A percentile compares a stretch with the other conserved stretches of the same genome.
Evolutionary conservation across 2,797 vertebrate species (phyloP).

Genomic region (Odontamblyopus lacepedii): DNA sequence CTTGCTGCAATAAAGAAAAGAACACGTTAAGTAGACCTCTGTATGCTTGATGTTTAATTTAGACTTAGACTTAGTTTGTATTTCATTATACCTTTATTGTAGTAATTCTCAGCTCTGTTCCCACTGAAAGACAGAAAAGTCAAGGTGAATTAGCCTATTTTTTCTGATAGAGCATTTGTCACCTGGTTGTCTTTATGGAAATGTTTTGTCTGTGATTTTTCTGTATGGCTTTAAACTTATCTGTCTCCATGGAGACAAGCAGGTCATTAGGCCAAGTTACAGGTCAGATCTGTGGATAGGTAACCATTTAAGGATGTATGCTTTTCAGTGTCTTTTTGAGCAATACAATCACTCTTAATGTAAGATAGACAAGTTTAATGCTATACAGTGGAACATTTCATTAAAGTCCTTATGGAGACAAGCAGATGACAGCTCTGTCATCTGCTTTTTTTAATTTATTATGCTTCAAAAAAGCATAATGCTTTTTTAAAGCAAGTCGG

Average conservation of each 20-base stretch:
- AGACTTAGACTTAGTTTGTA: not conserved
- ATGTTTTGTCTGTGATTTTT: too few relatives aligned
- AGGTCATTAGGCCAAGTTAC: not conserved
- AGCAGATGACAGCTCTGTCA: too few relatives aligned
- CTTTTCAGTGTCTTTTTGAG: not conserved
- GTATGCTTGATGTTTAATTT: not conserved
- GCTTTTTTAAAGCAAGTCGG: too few relatives aligned
- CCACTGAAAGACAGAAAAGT: slow-evolving; percentile 38
- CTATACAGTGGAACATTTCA: not conserved
- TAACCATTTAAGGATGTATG: not conserved
- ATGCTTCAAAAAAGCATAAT: too few relatives aligned
- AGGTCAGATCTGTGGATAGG: not conserved
- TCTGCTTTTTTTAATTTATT: too few relatives aligned
- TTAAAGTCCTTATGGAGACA: not conserved
- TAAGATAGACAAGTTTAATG: not conserved
- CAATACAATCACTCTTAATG: not conserved
- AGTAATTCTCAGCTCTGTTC: slow-evolving; percentile 78
- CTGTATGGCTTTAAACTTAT: not conserved
- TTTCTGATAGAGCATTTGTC: too few relatives aligned
- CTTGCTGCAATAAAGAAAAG: slow-evolving; percentile 71
- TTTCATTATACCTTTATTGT: slow-evolving; percentile 83
- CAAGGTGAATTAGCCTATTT: not conserved
- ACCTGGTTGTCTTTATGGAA: not conserved
- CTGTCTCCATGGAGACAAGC: not conserved
- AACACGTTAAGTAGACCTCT: not conserved